Evolutionary conservation across 2,888 invertebrate species (phyloP), one percentile per base, ranked within the genome.

Genomic region (Piscicola geometra): DNA sequence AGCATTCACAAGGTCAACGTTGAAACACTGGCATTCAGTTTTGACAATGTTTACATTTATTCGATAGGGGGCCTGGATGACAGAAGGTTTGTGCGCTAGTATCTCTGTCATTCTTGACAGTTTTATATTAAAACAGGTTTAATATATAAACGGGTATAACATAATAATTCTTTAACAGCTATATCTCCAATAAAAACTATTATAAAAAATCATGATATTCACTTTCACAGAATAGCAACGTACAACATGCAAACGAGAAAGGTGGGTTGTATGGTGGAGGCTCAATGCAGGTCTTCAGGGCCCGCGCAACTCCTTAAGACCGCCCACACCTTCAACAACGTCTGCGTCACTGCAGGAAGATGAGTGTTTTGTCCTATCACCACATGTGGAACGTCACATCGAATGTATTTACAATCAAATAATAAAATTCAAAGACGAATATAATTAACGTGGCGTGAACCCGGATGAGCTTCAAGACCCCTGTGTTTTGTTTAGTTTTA

Each of bases 11-110:
- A 93, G 88, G 93, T 93, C 0, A 90, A 92, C 47, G 91, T 95
- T 0, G 91, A 94, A 86, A 90, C 91, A 0, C 87, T 95, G 25
- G 88, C 90, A 9, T 94, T 96, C 84, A 90, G 93, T 0, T 88
- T 90, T 1, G 90, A 91, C 84, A 92, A 92, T 81, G 89, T 89
- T 73, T 94, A 91, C 85, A 88, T 95, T 81, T 89, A 93, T 50
- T 92, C 93, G 0, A 88, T 94, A 56, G 95, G 95, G 0, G 95
- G 95, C 0, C 89, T 91, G 77, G 95, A 95, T 85, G 94, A 94
- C 84, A 92, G 93, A 52, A 83, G 82, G 86, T 86, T 79, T 79
- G 52, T 68, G 3, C 30, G n/a, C n/a, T n/a, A n/a, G n/a, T n/a
- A n/a, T n/a, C n/a, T n/a, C n/a, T n/a, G n/a, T n/a, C n/a, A n/a